These are phyloP conservation scores for Megastigmus dorsalis DNA, from an alignment of 2,888 invertebrate species.

Conservation along the genomic window DNA sequence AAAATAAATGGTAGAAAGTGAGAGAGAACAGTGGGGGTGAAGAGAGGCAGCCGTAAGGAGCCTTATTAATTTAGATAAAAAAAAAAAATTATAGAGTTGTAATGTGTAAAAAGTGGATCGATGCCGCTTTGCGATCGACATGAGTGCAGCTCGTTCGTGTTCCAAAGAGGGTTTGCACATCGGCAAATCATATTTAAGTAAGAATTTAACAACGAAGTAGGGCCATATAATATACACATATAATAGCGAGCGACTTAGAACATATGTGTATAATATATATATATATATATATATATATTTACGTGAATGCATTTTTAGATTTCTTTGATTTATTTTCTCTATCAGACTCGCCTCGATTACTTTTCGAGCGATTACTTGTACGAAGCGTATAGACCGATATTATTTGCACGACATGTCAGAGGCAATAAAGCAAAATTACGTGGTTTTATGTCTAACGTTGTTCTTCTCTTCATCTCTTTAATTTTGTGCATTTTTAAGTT, in stretches of 20 bases:
- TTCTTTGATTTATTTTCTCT: slow-evolving; percentile 38
- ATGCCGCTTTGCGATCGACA: slow-evolving; percentile 24
- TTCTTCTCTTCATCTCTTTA: no score
- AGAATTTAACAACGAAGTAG: no score
- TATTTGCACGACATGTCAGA: no score
- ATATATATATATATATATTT: slow-evolving; percentile 35
- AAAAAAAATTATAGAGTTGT: slow-evolving; percentile 20
- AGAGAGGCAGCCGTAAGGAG: slow-evolving; percentile 53
- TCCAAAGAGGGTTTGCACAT: slow-evolving; percentile 52
- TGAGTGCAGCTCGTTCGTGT: slow-evolving; percentile 34
- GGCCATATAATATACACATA: no score
- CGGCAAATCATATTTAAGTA: slow-evolving; percentile 10
- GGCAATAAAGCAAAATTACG: no score
- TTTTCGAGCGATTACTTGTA: no score
- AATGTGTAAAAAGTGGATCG: slow-evolving; percentile 38
- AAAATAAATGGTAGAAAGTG: slow-evolving; percentile 2
- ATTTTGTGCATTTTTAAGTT: no score
- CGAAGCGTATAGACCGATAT: no score
- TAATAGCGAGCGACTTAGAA: no score
- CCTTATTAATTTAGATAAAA: slow-evolving; percentile 54
- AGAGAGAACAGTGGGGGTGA: not conserved
- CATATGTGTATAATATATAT: slow-evolving; percentile 45
- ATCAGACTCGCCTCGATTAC: no score
- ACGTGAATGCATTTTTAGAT: slow-evolving; percentile 30
- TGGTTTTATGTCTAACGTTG: no score